phyloP scores from a whole-genome alignment of 2,888 invertebrate species.

The Branchipolynoe longqiensis region DNA sequence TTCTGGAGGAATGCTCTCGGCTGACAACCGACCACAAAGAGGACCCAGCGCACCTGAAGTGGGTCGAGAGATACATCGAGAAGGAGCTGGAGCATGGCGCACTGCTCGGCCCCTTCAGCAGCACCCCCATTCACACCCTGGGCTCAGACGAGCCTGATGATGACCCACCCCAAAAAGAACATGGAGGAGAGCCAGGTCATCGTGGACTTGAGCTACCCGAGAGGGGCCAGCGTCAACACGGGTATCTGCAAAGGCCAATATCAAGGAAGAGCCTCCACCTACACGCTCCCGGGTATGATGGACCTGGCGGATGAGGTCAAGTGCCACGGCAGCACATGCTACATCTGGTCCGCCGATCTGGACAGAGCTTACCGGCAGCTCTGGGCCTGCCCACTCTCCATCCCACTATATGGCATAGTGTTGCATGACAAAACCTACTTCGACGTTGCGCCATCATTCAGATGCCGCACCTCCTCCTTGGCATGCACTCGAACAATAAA shows the following conservation, averaged over 20 bases:
- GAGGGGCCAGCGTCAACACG: background rate
- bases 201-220: background rate
- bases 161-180: background rate
- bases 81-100: background rate
- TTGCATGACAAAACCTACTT: background rate
- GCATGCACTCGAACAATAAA: background rate
- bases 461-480: background rate
- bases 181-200: background rate
- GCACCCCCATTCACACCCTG: background rate
- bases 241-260: background rate
- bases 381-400: background rate
- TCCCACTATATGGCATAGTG: background rate
- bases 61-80: too few species aligned
- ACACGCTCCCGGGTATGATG: background rate
- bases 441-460: background rate
- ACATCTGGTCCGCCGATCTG: background rate
- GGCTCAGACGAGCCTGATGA: background rate
- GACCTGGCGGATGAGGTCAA: background rate
- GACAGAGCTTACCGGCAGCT: background rate
- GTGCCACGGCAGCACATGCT: background rate
- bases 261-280: background rate
- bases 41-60: too few species aligned
- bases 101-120: background rate
- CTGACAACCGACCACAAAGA: too few species aligned
- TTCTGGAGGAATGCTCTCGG: too few species aligned